A percentile compares a stretch with the other conserved stretches of the same genome.
These are phyloP conservation scores for Lepidurus couesii DNA, from an alignment of 1,140 invertebrate species.

Conservation along the genomic window DNA sequence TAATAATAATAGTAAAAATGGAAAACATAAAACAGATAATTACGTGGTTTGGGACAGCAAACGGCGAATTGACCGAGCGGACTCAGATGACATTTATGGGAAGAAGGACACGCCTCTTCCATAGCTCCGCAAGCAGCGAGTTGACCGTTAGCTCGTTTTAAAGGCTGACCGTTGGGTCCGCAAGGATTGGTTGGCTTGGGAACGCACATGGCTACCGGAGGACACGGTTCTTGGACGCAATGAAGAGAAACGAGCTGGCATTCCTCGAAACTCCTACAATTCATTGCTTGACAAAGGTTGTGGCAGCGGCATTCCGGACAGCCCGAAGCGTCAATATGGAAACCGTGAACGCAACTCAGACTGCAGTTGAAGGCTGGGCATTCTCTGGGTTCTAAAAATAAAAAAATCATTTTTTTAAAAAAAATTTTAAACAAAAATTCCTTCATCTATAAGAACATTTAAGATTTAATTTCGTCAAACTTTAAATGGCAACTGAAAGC, in stretches of 20 bases:
- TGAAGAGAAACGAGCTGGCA: slow-evolving; percentile 54
- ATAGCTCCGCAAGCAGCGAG: slow-evolving; percentile 61
- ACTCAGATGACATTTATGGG: slow-evolving; percentile 74
- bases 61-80: slow-evolving; percentile 70
- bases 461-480: background rate
- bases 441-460: too few relatives aligned
- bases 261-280: slow-evolving; percentile 52
- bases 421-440: slow-evolving; percentile 29
- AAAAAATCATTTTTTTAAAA: too few relatives aligned
- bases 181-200: slow-evolving; percentile 69
- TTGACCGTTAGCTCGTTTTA: slow-evolving; percentile 44
- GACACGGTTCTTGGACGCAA: slow-evolving; percentile 56
- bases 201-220: slow-evolving; percentile 68
- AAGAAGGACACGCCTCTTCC: slow-evolving; percentile 67
- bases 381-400: slow-evolving; percentile 46
- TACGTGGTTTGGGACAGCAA: slow-evolving; percentile 75
- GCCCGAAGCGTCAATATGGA: slow-evolving; percentile 52
- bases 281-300: slow-evolving; percentile 43
- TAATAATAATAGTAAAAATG: background rate
- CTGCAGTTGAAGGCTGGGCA: slow-evolving; percentile 59
- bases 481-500: slow-evolving; percentile 17
- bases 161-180: slow-evolving; percentile 55
- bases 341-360: slow-evolving; percentile 61
- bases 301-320: slow-evolving; percentile 45
- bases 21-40: slow-evolving; percentile 38